Evolutionary conservation across 2,113 vertebrate species (phyloP).

Genomic region (Egretta garzetta): DNA sequence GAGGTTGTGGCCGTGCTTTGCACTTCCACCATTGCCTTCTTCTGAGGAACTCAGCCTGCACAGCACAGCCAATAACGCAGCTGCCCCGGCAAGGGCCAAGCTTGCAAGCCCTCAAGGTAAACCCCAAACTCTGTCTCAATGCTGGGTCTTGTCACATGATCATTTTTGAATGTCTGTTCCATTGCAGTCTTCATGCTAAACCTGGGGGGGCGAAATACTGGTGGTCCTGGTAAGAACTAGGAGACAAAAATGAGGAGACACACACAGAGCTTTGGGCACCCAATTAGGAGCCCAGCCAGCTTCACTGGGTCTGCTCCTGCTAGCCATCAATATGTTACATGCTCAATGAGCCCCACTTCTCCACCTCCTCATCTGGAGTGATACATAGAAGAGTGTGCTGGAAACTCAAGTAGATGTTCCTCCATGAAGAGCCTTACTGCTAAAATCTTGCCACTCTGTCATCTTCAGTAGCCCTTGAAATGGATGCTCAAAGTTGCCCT

Average conservation of each 20-base stretch:
- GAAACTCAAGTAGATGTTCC: not conserved
- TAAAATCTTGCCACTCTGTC: not conserved
- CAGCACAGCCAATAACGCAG: not conserved
- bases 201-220: not conserved
- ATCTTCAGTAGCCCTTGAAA: not conserved
- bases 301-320: not conserved
- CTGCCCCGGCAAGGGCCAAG: not conserved
- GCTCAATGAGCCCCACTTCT: not conserved
- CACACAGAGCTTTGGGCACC: not conserved
- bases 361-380: not conserved
- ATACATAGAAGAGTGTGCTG: not conserved
- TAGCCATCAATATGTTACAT: fast-evolving
- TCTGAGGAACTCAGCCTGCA: not conserved
- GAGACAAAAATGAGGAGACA: not conserved
- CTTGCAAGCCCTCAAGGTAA: not conserved
- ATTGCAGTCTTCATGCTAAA: not conserved
- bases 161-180: not conserved
- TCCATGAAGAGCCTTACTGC: not conserved
- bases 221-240: not conserved
- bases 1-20: not conserved
- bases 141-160: not conserved
- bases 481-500: not conserved
- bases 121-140: not conserved
- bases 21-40: not conserved
- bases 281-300: not conserved